Base-by-base conservation (phyloP, 2,113 vertebrate species). In the Pedionomus torquatus region DNA sequence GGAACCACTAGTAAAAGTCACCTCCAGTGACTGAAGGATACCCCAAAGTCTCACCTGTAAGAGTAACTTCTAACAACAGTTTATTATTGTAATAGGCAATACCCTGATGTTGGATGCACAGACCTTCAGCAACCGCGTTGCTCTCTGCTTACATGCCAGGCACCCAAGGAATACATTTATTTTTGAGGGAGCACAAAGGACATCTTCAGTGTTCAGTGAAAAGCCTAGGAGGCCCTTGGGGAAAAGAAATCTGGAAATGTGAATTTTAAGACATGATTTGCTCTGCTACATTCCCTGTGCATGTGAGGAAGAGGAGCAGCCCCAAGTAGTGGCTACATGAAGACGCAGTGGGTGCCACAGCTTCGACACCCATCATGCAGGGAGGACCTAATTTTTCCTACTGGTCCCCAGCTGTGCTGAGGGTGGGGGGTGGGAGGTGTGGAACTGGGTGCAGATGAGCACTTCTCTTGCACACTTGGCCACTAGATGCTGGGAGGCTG, bases 301-400 rank as follows among this genome's bases (percentile, higher is more conserved):
- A 18, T 4, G 28, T 0, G 1, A 81, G n/a, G 58, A 74, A 39
- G 26, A 70, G 72, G 23, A 70, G 49, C 44, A 91, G 35, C 65
- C 33, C 6, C 0, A 19, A 6, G 7, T 0, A 76, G 33, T 28
- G 17, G 26, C n/a, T 35, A 2, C 2, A 0, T 9, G 17, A 92
- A 55, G 8, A 6, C 19, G 21, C 1, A 1, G 33, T 17, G 39
- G 44, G 14, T 60, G 63, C 28, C 21, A 7, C 65, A 41, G 0
- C 20, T 3, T 54, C 52, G 48, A 8, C 26, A 11, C 23, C 24
- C n/a, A 39, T 5, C 31, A 7, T 21, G 44, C 8, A 26, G 25
- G 28, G 24, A 61, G 49, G 25, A 24, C 54, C 49, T 28, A 3
- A 16, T 30, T 26, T 26, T 26, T 75, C 26, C 35, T 44, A 0